phyloP scores from a whole-genome alignment of 2,888 invertebrate genomes.

The Polietes domitor region DNA sequence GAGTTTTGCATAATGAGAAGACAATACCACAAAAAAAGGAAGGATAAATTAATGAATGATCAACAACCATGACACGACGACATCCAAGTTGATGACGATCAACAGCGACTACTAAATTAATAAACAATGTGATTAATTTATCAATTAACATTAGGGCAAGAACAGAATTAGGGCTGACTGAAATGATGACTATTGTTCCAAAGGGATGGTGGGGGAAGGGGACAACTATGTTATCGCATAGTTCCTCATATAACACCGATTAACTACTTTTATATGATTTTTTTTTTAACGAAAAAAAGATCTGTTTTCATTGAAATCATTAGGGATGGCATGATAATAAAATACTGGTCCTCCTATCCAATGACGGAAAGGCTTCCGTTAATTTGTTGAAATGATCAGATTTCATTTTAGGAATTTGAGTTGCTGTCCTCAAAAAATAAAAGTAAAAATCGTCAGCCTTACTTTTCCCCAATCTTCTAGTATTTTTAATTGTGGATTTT shows the following conservation, averaged over 20 bases:
- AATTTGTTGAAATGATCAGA: slow-evolving; percentile 56
- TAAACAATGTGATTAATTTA: slow-evolving; percentile 81
- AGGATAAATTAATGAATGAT: slow-evolving; percentile 29
- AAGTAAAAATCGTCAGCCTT: too few relatives aligned
- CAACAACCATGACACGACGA: not conserved
- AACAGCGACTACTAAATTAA: slow-evolving; percentile 77
- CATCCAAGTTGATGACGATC: slow-evolving; percentile 35
- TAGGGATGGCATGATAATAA: not conserved
- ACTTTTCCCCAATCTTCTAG: too few relatives aligned
- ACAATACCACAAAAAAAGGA: slow-evolving; percentile 70
- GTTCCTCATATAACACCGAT: slow-evolving; percentile 74
- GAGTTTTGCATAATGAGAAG: slow-evolving; percentile 70
- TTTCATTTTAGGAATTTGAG: slow-evolving; percentile 53
- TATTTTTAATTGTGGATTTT: too few relatives aligned
- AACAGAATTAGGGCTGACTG: slow-evolving; percentile 38
- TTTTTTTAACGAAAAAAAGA: not conserved
- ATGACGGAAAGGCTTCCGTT: slow-evolving; percentile 67
- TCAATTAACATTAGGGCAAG: slow-evolving; percentile 77
- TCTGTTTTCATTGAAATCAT: not conserved
- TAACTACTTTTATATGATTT: slow-evolving; percentile 39
- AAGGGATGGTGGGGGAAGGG: slow-evolving; percentile 30
- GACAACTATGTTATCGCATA: not conserved
- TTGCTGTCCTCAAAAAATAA: too few relatives aligned
- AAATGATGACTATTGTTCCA: slow-evolving; percentile 56
- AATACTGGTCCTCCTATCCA: not conserved